These are phyloP conservation scores for Solea solea DNA, from an alignment of 2,113 vertebrate genomes.

Conservation along the genomic window DNA sequence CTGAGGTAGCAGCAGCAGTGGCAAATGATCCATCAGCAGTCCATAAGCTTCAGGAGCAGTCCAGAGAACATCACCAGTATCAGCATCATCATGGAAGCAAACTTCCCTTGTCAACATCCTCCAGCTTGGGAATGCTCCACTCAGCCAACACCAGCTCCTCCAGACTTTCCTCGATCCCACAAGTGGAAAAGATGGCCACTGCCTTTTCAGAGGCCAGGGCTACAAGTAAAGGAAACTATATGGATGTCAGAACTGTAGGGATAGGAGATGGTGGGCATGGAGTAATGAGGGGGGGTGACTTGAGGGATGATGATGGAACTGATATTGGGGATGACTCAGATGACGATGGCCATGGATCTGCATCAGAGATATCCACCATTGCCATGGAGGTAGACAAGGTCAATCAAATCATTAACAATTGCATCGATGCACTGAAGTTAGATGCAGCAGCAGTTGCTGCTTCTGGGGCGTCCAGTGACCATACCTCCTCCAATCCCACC, in stretches of 20 bases:
- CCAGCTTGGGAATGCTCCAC: constrained; percentile 82
- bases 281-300: constrained; percentile 69
- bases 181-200: constrained; percentile 93
- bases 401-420: constrained; percentile 99
- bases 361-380: constrained; percentile 97
- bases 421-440: constrained; percentile 96
- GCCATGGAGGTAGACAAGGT: constrained; percentile 99
- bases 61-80: constrained; percentile 87
- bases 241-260: constrained; percentile 90
- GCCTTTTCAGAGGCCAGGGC: constrained; percentile 89
- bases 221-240: constrained; percentile 94
- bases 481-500: constrained; percentile 81
- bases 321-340: constrained; percentile 89
- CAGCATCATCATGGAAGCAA: constrained; percentile 84
- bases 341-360: constrained; percentile 91
- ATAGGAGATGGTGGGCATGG: constrained; percentile 71
- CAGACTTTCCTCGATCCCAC: constrained; percentile 94
- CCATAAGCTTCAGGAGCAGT: constrained; percentile 93
- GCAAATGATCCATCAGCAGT: constrained; percentile 88
- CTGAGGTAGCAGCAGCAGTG: constrained; percentile 87
- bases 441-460: constrained; percentile 90
- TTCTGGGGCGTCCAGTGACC: constrained; percentile 75
- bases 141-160: constrained; percentile 84
- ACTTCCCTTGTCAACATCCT: constrained; percentile 88
- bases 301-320: constrained; percentile 81